phyloP scores from a whole-genome alignment of 2,888 invertebrate species.

The Nomada hirtipes region DNA sequence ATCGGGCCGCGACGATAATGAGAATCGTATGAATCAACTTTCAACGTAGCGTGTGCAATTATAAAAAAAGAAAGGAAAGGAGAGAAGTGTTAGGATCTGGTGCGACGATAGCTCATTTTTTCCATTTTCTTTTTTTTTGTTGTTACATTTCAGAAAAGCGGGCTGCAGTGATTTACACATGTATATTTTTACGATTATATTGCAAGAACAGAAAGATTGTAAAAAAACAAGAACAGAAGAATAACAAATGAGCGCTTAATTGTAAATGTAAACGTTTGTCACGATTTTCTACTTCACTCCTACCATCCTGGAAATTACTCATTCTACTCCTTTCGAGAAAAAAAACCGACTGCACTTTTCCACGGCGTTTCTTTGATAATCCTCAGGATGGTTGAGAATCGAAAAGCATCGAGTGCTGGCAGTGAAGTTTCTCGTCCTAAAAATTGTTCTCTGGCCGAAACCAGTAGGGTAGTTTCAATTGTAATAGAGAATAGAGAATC shows the following conservation, averaged over 20 bases:
- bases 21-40: too few relatives aligned
- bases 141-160: slow-evolving; percentile 1
- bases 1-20: not conserved
- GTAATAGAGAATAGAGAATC: too few relatives aligned
- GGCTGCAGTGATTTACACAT: slow-evolving; percentile 11
- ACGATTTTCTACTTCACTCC: not conserved
- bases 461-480: too few relatives aligned
- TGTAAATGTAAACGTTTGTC: slow-evolving; percentile 1
- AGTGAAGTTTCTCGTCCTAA: too few relatives aligned
- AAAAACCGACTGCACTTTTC: too few relatives aligned
- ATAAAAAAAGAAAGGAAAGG: not conserved
- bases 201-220: slow-evolving; percentile 18
- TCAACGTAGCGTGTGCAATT: not conserved
- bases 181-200: slow-evolving; percentile 32
- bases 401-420: too few relatives aligned
- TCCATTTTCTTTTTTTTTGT: too few relatives aligned
- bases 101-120: not conserved
- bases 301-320: too few relatives aligned
- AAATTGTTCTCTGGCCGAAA: too few relatives aligned
- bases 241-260: slow-evolving; percentile 2
- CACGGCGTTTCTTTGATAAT: too few relatives aligned
- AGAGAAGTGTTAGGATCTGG: not conserved
- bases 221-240: slow-evolving; percentile 1
- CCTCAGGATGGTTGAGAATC: too few relatives aligned
- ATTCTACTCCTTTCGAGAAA: too few relatives aligned